A percentile compares a stretch with the other conserved stretches of the same genome.
These are phyloP conservation scores for Sceliomorpha sp. DNA, from an alignment of 2,888 invertebrate species.

Conservation along the genomic window DNA sequence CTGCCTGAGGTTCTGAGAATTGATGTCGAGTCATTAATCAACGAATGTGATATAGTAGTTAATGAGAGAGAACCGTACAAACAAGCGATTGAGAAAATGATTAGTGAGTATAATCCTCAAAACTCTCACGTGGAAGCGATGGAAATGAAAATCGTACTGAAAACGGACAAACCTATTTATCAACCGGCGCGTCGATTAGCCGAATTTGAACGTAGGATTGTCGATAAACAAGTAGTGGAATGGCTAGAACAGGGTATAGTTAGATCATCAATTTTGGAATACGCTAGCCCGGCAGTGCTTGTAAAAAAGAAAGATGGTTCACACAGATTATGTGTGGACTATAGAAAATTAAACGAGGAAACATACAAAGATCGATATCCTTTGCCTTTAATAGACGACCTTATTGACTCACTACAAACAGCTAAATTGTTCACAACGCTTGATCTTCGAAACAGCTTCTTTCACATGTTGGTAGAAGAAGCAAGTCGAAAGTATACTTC, in stretches of 20 bases:
- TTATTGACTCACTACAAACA: neutral
- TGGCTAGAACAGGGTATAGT: conserved; percentile 17
- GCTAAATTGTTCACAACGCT: conserved; percentile 11
- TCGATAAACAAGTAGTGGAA: conserved; percentile 9
- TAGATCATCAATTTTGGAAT: conserved; percentile 11
- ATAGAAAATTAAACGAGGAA: conserved; percentile 7
- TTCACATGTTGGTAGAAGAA: conserved; percentile 8
- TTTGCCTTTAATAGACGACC: conserved; percentile 14
- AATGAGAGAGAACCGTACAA: neutral
- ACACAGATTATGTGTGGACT: conserved; percentile 13
- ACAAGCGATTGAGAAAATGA: conserved; percentile 1
- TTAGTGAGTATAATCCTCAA: neutral
- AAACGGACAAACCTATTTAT: conserved; percentile 1
- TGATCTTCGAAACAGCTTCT: conserved; percentile 10
- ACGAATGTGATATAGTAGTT: neutral
- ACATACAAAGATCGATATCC: conserved; percentile 7
- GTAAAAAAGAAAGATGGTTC: conserved; percentile 10
- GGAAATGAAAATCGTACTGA: conserved; percentile 12
- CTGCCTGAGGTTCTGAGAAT: conserved; percentile 10
- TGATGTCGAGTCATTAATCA: conserved; percentile 1
- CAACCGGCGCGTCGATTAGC: conserved; percentile 13
- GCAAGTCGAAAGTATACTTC: conserved; percentile 2
- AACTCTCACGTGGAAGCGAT: neutral
- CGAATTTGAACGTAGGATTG: neutral
- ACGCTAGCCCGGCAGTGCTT: conserved; percentile 12